Conservation (phyloP, 2,797 vertebrate species). For the Notoglanidium macrostoma region DNA sequence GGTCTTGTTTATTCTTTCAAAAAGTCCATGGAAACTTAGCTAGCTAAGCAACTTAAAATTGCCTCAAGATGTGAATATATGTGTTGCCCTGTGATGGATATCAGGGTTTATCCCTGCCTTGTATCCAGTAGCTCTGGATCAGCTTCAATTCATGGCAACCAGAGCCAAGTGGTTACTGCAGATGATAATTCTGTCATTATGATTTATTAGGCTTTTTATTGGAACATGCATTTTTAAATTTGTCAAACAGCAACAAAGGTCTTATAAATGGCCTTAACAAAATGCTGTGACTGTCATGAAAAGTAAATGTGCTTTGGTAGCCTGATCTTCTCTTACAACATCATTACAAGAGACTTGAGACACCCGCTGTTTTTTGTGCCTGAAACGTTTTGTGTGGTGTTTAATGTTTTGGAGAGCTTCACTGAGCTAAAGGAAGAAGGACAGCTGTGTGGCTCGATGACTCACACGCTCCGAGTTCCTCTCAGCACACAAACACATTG, state of each 20-base stretch:
- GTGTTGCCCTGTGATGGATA: neutral
- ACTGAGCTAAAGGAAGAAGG: slow-evolving; percentile 44
- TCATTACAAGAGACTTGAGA: slow-evolving; percentile 9
- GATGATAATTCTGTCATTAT: neutral
- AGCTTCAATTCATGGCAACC: neutral
- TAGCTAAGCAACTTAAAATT: neutral
- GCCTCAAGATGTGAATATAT: neutral
- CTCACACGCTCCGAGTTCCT: slow-evolving; percentile 35
- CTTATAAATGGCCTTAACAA: neutral
- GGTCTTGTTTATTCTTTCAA: neutral
- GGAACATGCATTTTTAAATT: neutral
- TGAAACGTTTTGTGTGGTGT: slow-evolving; percentile 27
- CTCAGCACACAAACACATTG: slow-evolving; percentile 43
- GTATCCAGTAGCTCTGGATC: neutral
- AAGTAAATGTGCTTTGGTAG: neutral
- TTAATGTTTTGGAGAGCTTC: slow-evolving; percentile 44
- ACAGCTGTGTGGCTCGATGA: slow-evolving; percentile 48
- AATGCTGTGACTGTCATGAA: neutral
- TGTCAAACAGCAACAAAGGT: neutral
- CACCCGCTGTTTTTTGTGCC: neutral
- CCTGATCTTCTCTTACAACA: slow-evolving; percentile 3
- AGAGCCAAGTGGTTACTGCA: neutral
- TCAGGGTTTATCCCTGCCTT: neutral
- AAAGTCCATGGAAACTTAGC: neutral
- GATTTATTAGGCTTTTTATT: neutral